Base-by-base conservation (phyloP, 2,113 vertebrate species). In the Muntiacus muntjak region DNA sequence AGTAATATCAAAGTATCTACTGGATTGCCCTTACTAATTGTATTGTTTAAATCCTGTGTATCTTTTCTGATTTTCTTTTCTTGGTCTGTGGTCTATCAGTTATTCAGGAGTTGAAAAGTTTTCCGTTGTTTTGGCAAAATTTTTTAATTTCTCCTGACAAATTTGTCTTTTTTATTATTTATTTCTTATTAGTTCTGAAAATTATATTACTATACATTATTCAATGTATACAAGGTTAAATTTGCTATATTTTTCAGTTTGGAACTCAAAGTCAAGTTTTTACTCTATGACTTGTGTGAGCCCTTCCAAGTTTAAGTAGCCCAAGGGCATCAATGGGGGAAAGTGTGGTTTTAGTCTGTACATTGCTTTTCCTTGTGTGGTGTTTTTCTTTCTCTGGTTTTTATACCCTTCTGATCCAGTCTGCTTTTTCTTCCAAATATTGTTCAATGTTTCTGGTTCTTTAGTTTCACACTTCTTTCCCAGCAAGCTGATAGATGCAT, bases 371-470 rank as follows among this genome's bases (percentile, higher is more conserved):
- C 64, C 62, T 10, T 19, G 45, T 9, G 43, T 23, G 58, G 13
- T 76, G 76, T 95, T 92, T 97, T 97, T 94, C 62, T 94, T 78
- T 87, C 89, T 90, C 79, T 82, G 54, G 26, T 95, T 92, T 96
- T 87, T 92, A 55, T 19, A 23, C n/a, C 47, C 33, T 86, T 50
- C 71, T 54, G 11, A 85, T 92, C 64, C 50, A 45, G 52, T 92
- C 43, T 85, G 64, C 52, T 67, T 86, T 96, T 96, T 55, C n/a
- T 97, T 87, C 54, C 79, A 96, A 94, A 94, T 50, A 58, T 54
- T 92, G 25, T 26, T 92, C 47, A 57, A 62, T 54, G 55, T 86
- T 87, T 97, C 93, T 92, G 23, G 28, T 82, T 98, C 58, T 87
- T 54, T 52, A 23, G 74, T 94, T 92, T 96, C 92, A 95, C 15